Evolutionary conservation across 35 echinoderm and acorn worm species (phyloP).

Genomic region (Acanthaster planci): DNA sequence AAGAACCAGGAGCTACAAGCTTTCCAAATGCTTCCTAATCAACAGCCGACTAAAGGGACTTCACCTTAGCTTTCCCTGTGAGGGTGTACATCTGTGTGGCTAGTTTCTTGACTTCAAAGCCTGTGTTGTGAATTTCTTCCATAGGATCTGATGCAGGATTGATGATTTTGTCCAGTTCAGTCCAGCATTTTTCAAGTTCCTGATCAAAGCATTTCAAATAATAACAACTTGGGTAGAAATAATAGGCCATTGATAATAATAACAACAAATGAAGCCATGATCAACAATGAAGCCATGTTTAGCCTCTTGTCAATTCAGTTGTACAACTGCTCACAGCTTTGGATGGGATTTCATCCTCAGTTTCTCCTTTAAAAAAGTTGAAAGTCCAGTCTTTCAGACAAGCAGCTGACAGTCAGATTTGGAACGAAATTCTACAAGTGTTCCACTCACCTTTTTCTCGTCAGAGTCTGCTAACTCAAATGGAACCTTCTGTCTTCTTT

Average conservation of each 20-base stretch:
- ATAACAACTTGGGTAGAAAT: background rate
- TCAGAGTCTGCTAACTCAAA: constrained; percentile 70
- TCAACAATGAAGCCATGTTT: too few species aligned
- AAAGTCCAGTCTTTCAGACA: too few species aligned
- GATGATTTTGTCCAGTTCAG: constrained; percentile 11
- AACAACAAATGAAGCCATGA: background rate
- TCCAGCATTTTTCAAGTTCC: constrained; percentile 47
- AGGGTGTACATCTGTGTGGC: constrained; percentile 49
- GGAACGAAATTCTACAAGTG: background rate
- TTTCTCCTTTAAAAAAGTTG: too few species aligned
- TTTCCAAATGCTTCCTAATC: too few species aligned
- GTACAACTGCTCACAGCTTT: too few species aligned
- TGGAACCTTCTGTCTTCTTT: constrained; percentile 70
- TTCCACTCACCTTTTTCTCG: constrained; percentile 66
- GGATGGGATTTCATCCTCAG: too few species aligned
- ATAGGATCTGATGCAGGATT: background rate
- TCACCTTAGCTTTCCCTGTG: constrained; percentile 77
- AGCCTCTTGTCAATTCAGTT: too few species aligned
- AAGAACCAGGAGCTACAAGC: too few species aligned
- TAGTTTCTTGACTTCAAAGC: constrained; percentile 57
- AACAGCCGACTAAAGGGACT: too few species aligned
- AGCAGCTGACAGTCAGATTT: too few species aligned
- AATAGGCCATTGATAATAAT: background rate
- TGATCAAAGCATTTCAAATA: background rate
- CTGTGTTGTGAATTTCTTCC: constrained; percentile 33